phyloP scores from a whole-genome alignment of 2,113 vertebrate species.

The Solea senegalensis region DNA sequence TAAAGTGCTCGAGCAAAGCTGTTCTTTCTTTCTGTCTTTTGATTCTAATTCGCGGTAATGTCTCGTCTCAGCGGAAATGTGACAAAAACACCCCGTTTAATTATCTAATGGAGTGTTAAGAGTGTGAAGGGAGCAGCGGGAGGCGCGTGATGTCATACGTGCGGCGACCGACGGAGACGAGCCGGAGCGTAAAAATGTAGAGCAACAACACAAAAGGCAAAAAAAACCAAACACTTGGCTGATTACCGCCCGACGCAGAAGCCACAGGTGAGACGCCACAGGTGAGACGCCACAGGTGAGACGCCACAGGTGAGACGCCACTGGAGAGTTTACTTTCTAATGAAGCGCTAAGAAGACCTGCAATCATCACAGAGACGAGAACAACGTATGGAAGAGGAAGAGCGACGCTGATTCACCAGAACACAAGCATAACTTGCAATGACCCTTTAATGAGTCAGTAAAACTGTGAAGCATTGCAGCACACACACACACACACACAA shows the following conservation, averaged over 20 bases:
- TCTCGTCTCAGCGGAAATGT: constrained; percentile 67
- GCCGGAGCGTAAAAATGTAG: constrained; percentile 50
- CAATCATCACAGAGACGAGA: constrained; percentile 32
- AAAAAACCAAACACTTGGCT: constrained; percentile 72
- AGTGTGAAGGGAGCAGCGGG: constrained; percentile 52
- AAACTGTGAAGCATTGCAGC: constrained; percentile 13
- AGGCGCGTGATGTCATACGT: constrained; percentile 51
- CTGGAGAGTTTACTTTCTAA: constrained; percentile 49
- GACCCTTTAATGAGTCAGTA: constrained; percentile 52
- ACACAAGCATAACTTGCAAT: constrained; percentile 41
- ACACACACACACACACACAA: background rate
- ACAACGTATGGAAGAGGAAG: constrained; percentile 19
- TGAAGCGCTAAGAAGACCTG: constrained; percentile 50
- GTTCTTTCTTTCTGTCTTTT: constrained; percentile 56
- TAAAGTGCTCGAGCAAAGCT: constrained; percentile 59
- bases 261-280: constrained; percentile 70
- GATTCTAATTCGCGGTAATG: constrained; percentile 75
- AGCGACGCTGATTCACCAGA: constrained; percentile 27
- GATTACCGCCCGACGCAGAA: constrained; percentile 63
- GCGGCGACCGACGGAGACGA: constrained; percentile 38
- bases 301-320: constrained; percentile 69
- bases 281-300: constrained; percentile 73
- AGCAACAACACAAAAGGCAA: constrained; percentile 60
- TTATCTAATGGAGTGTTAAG: constrained; percentile 74
- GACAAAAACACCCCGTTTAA: constrained; percentile 74